Evolutionary conservation across 2,888 invertebrate species (phyloP).

Genomic region (Trissonchulus sp.): DNA sequence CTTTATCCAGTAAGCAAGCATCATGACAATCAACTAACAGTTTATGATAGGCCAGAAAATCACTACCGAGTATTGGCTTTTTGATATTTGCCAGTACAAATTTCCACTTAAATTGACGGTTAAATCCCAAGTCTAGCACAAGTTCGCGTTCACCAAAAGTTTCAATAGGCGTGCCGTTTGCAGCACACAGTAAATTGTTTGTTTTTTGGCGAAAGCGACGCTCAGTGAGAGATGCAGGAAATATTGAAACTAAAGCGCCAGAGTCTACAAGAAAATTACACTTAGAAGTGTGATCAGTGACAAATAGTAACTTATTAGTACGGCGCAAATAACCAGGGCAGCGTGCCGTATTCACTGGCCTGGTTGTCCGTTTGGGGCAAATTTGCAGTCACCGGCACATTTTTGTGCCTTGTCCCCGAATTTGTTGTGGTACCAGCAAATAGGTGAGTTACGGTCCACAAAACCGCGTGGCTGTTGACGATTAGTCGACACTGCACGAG

Average conservation of each 20-base stretch:
- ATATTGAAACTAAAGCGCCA: no score
- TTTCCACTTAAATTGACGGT: not conserved
- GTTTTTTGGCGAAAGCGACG: no score
- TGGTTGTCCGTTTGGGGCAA: not conserved
- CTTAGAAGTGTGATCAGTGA: no score
- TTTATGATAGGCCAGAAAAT: not conserved
- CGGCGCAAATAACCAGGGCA: no score
- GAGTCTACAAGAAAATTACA: no score
- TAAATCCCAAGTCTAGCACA: not conserved
- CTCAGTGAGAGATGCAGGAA: no score
- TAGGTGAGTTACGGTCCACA: no score
- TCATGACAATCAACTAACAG: not conserved
- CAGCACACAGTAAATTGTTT: no score
- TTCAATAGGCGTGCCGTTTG: no score
- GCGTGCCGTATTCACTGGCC: not conserved
- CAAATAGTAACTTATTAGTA: no score
- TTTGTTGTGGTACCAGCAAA: slow-evolving; percentile 1
- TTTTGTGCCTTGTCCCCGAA: not conserved
- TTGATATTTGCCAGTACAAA: not conserved
- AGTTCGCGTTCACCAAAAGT: not conserved
- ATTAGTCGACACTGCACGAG: not conserved
- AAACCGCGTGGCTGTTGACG: not conserved
- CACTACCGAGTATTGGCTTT: not conserved
- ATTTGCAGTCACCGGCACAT: not conserved
- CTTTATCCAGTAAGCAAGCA: not conserved